phyloP scores from a whole-genome alignment of 2,888 invertebrate genomes.

The Zele albiditarsus region DNA sequence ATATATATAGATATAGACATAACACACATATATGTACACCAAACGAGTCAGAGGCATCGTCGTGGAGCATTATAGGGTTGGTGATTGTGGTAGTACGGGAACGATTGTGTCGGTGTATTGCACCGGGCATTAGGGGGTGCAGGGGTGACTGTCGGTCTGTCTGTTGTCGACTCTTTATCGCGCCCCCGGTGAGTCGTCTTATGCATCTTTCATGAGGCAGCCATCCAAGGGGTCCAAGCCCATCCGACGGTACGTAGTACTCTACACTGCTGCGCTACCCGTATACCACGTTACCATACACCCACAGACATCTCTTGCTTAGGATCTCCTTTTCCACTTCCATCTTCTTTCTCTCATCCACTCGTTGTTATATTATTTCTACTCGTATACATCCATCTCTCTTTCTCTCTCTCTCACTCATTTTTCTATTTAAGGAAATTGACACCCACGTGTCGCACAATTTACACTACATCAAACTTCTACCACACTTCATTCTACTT shows the following conservation, averaged over 20 bases:
- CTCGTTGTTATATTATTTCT: constrained; percentile 21
- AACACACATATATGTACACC: constrained; percentile 32
- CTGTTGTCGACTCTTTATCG: constrained; percentile 74
- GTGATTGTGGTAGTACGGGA: constrained; percentile 35
- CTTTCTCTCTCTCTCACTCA: constrained; percentile 3
- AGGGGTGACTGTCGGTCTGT: constrained; percentile 72
- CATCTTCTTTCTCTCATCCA: constrained; percentile 25
- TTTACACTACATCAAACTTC: constrained; percentile 35
- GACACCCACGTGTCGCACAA: constrained; percentile 36
- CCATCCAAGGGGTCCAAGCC: constrained; percentile 71
- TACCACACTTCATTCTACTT: constrained; percentile 23
- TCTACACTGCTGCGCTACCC: constrained; percentile 47
- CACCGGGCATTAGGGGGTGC: constrained; percentile 70
- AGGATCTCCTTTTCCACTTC: constrained; percentile 41
- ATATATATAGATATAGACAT: constrained; percentile 18
- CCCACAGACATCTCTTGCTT: constrained; percentile 41
- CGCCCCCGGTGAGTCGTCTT: constrained; percentile 73
- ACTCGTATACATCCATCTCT: constrained; percentile 4
- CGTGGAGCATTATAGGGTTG: constrained; percentile 15
- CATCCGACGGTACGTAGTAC: constrained; percentile 56
- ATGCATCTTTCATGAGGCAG: constrained; percentile 73
- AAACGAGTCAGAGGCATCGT: constrained; percentile 26
- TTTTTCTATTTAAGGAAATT: constrained; percentile 36
- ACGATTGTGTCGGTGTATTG: constrained; percentile 64
- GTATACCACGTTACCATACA: constrained; percentile 36